A percentile compares a stretch with the other conserved stretches of the same genome.
phyloP scores from a whole-genome alignment of 64 coral and sea anemone genomes.

The Montipora capricornis region DNA sequence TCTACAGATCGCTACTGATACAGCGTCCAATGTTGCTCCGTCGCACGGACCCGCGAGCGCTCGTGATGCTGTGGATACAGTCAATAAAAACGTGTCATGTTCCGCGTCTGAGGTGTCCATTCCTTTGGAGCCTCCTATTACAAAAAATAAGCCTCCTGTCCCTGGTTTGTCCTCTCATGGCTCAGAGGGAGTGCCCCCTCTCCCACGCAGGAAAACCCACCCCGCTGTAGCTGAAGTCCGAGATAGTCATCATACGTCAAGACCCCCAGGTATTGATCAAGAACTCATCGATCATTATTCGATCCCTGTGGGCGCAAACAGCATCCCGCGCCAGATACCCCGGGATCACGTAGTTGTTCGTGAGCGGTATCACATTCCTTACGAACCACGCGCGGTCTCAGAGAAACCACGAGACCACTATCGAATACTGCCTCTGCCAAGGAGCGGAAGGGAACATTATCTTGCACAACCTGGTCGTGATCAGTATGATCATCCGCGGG shows the following conservation, averaged over 20 bases:
- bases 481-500: conserved; percentile 14
- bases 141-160: conserved; percentile 55
- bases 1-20: conserved; percentile 32
- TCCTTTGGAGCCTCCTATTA: background rate
- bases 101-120: conserved; percentile 81
- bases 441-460: conserved; percentile 24
- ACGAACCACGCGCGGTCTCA: conserved; percentile 31
- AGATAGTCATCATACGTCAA: background rate
- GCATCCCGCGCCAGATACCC: conserved; percentile 24
- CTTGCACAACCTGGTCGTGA: conserved; percentile 5
- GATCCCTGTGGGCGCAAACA: background rate
- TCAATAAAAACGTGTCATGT: conserved; percentile 64
- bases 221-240: background rate
- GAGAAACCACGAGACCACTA: conserved; percentile 48
- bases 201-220: background rate
- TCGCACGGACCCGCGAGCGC: background rate
- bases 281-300: conserved; percentile 26
- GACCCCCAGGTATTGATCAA: background rate
- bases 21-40: conserved; percentile 34
- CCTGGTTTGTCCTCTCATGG: conserved; percentile 67
- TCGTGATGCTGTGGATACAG: background rate
- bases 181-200: background rate
- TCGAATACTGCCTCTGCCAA: conserved; percentile 46
- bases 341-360: conserved; percentile 47
- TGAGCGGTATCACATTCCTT: conserved; percentile 51